Evolutionary conservation across 2,113 vertebrate genomes (phyloP).

Genomic region (Oxyruncus cristatus): DNA sequence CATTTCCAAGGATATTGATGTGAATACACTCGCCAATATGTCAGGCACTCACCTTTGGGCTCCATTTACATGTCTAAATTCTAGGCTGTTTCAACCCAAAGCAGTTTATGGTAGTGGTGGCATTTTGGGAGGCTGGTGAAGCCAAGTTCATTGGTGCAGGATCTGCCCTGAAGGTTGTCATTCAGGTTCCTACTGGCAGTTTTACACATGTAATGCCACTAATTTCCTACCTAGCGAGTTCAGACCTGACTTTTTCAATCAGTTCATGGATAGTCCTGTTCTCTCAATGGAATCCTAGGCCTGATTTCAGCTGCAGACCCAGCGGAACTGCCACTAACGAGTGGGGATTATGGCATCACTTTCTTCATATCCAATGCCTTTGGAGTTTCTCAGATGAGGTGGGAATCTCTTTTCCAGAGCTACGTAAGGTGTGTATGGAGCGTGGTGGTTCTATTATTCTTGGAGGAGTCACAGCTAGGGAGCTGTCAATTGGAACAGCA

Average conservation of each 20-base stretch:
- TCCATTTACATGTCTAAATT: not conserved
- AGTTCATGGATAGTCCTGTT: not conserved
- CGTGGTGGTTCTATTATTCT: not conserved
- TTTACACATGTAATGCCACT: not conserved
- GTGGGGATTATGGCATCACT: not conserved
- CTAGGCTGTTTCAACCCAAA: not conserved
- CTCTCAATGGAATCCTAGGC: not conserved
- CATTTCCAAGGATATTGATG: not conserved
- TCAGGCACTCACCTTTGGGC: not conserved
- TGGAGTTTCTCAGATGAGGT: not conserved
- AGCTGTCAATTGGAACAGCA: not conserved
- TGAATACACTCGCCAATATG: not conserved
- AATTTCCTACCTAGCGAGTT: not conserved
- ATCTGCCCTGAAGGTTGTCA: not conserved
- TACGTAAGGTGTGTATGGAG: not conserved
- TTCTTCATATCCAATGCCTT: not conserved
- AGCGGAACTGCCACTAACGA: not conserved
- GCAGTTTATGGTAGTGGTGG: not conserved
- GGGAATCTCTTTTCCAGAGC: not conserved
- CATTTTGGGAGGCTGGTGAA: not conserved
- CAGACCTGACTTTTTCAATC: not conserved
- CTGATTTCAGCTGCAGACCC: not conserved
- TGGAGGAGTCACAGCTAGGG: not conserved
- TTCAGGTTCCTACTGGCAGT: not conserved
- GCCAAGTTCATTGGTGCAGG: not conserved